phyloP scores from a whole-genome alignment of 2,113 vertebrate species.

The Sander vitreus region DNA sequence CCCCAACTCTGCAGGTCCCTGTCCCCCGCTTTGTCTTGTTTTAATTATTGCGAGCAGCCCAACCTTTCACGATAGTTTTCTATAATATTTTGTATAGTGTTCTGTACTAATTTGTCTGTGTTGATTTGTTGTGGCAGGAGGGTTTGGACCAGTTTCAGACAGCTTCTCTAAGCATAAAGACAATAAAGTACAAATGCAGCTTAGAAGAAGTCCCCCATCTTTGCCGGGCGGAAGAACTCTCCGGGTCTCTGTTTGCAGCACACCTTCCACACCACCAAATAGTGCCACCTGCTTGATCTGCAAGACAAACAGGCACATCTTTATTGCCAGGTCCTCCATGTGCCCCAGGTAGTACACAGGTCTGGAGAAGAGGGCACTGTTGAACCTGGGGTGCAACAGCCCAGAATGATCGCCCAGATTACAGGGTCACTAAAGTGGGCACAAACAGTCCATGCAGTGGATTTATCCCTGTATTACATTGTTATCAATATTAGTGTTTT shows the following conservation, averaged over 20 bases:
- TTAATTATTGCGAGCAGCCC: background rate
- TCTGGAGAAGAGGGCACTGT: background rate
- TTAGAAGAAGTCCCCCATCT: background rate
- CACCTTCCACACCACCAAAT: no score
- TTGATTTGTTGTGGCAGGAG: background rate
- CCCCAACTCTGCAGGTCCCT: background rate
- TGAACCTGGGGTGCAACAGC: background rate
- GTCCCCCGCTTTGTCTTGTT: background rate
- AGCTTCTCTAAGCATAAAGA: background rate
- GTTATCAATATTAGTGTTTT: background rate
- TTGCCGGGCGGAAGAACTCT: no score
- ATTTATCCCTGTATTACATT: background rate
- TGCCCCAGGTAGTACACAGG: background rate
- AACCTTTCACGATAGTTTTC: background rate
- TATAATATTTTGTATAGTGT: background rate
- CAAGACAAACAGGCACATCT: background rate
- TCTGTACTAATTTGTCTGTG: background rate
- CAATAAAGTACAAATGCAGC: background rate
- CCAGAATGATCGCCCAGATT: background rate
- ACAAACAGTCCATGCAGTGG: background rate
- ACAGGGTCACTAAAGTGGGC: background rate
- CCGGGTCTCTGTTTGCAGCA: no score
- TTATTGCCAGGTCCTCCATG: background rate
- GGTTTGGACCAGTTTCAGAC: background rate
- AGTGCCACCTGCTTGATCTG: no score